Percentiles rank a stretch among this genome's conserved stretches.
These are phyloP conservation scores for Bradypus variegatus DNA, from an alignment of 2,797 vertebrate species.

Conservation along the genomic window DNA sequence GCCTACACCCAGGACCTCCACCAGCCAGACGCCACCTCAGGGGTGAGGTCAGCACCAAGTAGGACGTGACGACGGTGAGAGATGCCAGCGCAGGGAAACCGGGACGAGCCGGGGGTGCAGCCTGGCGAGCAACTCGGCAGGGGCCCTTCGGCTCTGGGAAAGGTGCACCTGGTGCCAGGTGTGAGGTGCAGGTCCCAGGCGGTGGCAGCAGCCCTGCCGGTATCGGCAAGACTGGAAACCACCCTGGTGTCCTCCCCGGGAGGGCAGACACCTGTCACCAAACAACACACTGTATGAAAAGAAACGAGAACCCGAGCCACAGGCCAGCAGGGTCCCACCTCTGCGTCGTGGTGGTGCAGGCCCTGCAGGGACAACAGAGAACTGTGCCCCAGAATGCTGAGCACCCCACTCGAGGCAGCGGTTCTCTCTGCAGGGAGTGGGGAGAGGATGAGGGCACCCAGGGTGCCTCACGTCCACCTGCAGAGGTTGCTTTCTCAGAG, in stretches of 20 bases:
- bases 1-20: accelerated
- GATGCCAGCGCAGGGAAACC: too few relatives aligned
- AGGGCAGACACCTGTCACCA: background rate
- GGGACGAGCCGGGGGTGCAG: too few relatives aligned
- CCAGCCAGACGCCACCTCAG: background rate
- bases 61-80: too few relatives aligned
- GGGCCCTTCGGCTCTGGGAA: background rate
- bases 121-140: too few relatives aligned
- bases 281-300: background rate
- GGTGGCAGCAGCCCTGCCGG: accelerated
- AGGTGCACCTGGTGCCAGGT: background rate
- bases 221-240: accelerated
- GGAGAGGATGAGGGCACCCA: background rate
- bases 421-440: too few relatives aligned
- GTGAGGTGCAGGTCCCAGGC: background rate
- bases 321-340: accelerated
- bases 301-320: background rate
- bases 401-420: accelerated
- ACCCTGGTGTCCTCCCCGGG: background rate
- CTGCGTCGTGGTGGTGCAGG: too few relatives aligned
- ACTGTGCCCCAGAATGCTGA: accelerated
- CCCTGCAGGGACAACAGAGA: background rate
- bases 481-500: background rate
- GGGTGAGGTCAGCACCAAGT: too few relatives aligned
- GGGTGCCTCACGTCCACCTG: background rate